A percentile compares a stretch with the other conserved stretches of the same genome.
Evolutionary conservation across 2,113 vertebrate species (phyloP).

Genomic region (Miniopterus natalensis): DNA sequence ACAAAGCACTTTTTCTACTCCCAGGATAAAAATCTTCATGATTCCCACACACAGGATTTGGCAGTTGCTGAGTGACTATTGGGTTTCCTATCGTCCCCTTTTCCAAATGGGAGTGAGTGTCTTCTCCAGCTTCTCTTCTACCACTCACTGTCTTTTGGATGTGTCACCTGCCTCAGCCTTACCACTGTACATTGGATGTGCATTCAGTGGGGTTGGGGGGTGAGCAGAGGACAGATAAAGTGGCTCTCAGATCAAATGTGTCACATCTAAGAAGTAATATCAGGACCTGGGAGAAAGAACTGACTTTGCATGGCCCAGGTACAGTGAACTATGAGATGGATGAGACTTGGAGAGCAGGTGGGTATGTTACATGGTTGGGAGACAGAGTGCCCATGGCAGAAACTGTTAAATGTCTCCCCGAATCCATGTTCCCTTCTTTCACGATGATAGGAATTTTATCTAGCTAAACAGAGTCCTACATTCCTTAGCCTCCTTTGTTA

Average conservation of each 20-base stretch:
- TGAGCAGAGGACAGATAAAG: background rate
- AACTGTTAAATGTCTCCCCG: background rate
- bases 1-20: conserved; percentile 55
- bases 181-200: background rate
- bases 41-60: conserved; percentile 19
- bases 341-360: background rate
- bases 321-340: background rate
- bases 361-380: background rate
- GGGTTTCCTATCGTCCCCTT: background rate
- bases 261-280: background rate
- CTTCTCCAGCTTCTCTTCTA: background rate
- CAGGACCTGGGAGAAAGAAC: background rate
- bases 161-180: background rate
- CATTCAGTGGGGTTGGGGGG: too few species aligned
- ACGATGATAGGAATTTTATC: background rate
- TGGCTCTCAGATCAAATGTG: background rate
- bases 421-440: background rate
- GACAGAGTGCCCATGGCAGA: background rate
- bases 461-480: background rate
- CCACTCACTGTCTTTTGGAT: background rate
- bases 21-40: conserved; percentile 41
- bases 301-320: background rate
- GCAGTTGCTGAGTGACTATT: background rate
- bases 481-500: background rate
- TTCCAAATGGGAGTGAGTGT: background rate